These are phyloP conservation scores for Cremastobaeus sp. DNA, from an alignment of 2,888 invertebrate species.

Conservation along the genomic window DNA sequence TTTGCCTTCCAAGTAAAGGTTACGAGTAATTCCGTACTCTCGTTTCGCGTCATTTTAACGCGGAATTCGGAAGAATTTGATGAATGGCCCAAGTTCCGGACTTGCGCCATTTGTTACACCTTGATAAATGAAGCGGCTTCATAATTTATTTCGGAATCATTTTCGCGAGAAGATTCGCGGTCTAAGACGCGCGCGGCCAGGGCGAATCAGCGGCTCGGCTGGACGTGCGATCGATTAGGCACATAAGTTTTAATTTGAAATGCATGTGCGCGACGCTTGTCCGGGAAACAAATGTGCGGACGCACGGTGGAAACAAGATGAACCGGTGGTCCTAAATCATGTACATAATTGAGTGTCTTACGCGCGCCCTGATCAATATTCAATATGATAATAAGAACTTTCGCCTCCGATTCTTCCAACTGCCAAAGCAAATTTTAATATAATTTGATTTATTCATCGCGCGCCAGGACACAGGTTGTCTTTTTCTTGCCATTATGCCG, in stretches of 20 bases:
- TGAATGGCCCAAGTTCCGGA: constrained; percentile 35
- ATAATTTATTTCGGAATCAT: constrained; percentile 40
- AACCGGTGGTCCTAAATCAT: constrained; percentile 34
- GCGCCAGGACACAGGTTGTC: constrained; percentile 38
- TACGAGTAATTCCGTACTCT: constrained; percentile 36
- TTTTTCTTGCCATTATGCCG: constrained; percentile 22
- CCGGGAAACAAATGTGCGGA: constrained; percentile 22
- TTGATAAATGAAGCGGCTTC: constrained; percentile 36
- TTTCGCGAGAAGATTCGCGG: no score
- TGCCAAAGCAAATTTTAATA: constrained; percentile 46
- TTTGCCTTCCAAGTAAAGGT: constrained; percentile 26
- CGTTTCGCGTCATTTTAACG: constrained; percentile 34
- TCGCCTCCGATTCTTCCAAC: constrained; percentile 28
- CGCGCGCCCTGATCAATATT: constrained; percentile 39
- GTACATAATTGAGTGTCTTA: constrained; percentile 48
- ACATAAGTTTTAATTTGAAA: constrained; percentile 41
- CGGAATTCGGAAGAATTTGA: constrained; percentile 38
- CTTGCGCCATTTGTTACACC: constrained; percentile 27
- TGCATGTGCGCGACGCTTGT: constrained; percentile 29
- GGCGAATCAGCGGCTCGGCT: constrained; percentile 7
- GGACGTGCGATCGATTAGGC: constrained; percentile 33
- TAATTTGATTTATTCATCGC: constrained; percentile 57
- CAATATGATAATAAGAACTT: constrained; percentile 47
- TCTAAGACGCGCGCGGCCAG: no score
- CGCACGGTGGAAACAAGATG: constrained; percentile 15